Percentiles rank a stretch among this genome's conserved stretches.
These are phyloP conservation scores for Bubo scandiacus DNA, from an alignment of 2,113 vertebrate genomes.

Conservation along the genomic window DNA sequence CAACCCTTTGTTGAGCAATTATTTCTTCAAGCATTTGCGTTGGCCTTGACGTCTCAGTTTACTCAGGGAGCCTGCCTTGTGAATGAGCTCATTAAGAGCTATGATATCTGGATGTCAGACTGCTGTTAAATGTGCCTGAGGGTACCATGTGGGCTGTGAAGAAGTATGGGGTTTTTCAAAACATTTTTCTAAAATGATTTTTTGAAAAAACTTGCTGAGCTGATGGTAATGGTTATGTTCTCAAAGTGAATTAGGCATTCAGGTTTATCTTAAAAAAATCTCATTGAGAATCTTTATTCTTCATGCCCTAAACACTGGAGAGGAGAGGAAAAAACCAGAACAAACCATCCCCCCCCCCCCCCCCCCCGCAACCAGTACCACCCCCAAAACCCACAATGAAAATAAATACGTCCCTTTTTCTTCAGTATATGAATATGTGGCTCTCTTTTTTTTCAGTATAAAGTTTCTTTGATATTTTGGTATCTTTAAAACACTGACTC, in stretches of 20 bases:
- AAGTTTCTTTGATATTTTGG: background rate
- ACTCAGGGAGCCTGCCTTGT: background rate
- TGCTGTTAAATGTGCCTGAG: background rate
- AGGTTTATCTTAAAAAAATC: background rate
- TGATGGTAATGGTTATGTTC: background rate
- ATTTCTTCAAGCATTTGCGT: background rate
- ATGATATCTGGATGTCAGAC: background rate
- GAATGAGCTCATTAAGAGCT: background rate
- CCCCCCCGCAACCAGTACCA: no score
- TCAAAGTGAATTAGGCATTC: background rate
- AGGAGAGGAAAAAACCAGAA: background rate
- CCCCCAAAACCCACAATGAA: background rate
- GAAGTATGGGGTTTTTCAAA: background rate
- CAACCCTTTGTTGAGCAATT: background rate
- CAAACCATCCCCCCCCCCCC: no score
- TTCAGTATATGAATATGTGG: background rate
- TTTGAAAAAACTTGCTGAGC: background rate
- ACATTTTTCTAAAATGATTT: background rate
- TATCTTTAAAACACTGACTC: background rate
- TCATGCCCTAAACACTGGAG: background rate
- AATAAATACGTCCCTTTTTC: background rate
- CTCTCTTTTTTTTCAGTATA: background rate
- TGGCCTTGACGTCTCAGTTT: background rate
- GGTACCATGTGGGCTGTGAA: background rate
- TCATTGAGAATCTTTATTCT: background rate